Percentiles rank a stretch among this genome's conserved stretches.
Conservation (phyloP, 2,888 invertebrate genomes). For the Siphlonurus alternatus region DNA sequence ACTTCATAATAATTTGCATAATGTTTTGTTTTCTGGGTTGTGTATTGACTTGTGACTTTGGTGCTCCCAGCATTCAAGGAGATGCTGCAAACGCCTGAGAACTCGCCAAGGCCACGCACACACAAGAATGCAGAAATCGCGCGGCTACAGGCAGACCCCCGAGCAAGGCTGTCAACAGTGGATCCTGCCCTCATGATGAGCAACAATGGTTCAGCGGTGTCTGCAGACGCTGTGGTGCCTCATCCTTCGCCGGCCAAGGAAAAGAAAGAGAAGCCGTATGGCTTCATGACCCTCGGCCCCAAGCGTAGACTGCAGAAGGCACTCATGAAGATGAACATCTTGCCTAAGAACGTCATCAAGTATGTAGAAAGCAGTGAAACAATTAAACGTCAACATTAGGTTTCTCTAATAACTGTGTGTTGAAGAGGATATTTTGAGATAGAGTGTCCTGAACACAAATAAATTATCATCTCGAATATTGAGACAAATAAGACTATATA, state of each 20-base stretch:
- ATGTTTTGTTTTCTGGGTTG: not conserved
- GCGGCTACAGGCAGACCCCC: constrained; percentile 38
- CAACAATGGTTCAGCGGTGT: not conserved
- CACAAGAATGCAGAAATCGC: constrained; percentile 38
- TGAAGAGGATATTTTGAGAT: too few relatives aligned
- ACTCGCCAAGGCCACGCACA: constrained; percentile 57
- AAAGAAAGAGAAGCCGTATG: constrained; percentile 27
- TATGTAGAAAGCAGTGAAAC: constrained; percentile 20
- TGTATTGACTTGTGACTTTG: not conserved
- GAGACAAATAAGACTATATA: too few relatives aligned
- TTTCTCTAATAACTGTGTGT: too few relatives aligned
- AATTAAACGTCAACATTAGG: too few relatives aligned
- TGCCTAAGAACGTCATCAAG: constrained; percentile 64
- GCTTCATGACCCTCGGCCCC: constrained; percentile 80
- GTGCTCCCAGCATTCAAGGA: constrained; percentile 39
- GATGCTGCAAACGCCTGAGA: constrained; percentile 59
- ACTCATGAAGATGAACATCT: constrained; percentile 75
- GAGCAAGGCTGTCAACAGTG: constrained; percentile 62
- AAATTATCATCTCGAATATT: too few relatives aligned
- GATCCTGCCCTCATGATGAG: constrained; percentile 34
- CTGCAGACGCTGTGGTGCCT: not conserved
- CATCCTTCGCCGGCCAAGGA: constrained; percentile 27
- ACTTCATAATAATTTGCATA: not conserved
- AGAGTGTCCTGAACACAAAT: too few relatives aligned
- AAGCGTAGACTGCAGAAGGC: constrained; percentile 70